Evolutionary conservation across 2,113 vertebrate genomes (phyloP), one percentile per base, ranked within the genome.

Genomic region (Anseranas semipalmata): DNA sequence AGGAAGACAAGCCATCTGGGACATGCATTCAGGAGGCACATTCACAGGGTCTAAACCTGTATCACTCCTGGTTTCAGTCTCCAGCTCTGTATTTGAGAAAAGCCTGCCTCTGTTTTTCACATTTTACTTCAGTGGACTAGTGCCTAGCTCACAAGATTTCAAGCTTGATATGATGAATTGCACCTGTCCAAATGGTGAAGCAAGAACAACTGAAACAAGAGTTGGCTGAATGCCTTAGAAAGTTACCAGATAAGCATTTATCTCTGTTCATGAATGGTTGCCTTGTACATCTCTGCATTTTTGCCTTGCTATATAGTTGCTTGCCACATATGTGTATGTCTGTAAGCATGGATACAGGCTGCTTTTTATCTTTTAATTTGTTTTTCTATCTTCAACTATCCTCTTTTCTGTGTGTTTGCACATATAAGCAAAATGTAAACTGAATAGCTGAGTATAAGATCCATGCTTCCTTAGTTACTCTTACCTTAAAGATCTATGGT

Each of bases 151-250:
- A n/a, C 63, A n/a, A 65, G 75, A 56, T 83, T 78, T 83, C 50
- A 82, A 30, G 35, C 41, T 48, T 63, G 41, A 65, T 84, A 75
- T 56, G 66, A 90, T 78, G 45, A 78, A 96, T 73, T 87, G 27
- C 53, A 33, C 46, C 71, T 88, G 84, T 89, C 79, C 56, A 85
- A 85, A 66, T 27, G 39, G 50, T 66, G 35, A 76, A 94, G 27
- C 50, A 85, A 68, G 87, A 93, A 88, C 55, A 90, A 90, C 66
- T 60, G 45, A 88, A 93, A 88, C 45, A 78, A 66, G 65, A 79
- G 25, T 52, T 93, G 75, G 80, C 66, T 33, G 55, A 50, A 21
- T 41, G 66, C 67, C 71, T 46, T 66, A 73, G 39, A 82, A 90
- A 56, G 55, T 91, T 89, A 88, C 20, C 55, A 74, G 43, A 90